A percentile compares a stretch with the other conserved stretches of the same genome.
These are phyloP conservation scores for Amphiduros pacificus DNA, from an alignment of 2,888 invertebrate genomes.

Conservation along the genomic window DNA sequence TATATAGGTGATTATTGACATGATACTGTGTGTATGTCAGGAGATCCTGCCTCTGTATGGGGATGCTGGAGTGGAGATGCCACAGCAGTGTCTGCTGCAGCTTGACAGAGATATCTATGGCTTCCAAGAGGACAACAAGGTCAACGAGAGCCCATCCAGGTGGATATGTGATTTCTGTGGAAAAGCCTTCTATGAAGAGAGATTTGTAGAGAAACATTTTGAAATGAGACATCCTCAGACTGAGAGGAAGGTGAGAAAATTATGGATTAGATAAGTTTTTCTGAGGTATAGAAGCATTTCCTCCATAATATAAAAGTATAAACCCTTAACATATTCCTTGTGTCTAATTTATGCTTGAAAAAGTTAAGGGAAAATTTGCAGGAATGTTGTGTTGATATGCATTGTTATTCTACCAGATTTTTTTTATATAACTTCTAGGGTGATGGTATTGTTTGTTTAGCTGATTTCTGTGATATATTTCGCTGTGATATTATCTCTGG, in stretches of 20 bases:
- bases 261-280: no score
- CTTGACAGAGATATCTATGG: neutral
- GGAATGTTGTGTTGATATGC: no score
- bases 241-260: neutral
- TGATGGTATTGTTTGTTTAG: conserved; percentile 89
- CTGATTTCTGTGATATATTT: conserved; percentile 95
- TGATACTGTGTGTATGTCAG: no score
- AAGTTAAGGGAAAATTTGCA: no score
- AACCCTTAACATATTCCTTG: no score
- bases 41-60: conserved; percentile 1
- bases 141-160: conserved; percentile 35
- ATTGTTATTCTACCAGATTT: no score
- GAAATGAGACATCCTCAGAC: conserved; percentile 42
- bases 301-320: no score
- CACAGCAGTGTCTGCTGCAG: neutral
- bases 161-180: conserved; percentile 54
- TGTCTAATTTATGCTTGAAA: no score
- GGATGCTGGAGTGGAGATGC: neutral
- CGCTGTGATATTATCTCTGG: conserved; percentile 76
- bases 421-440: no score
- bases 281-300: no score
- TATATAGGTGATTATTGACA: no score
- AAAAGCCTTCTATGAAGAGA: conserved; percentile 49
- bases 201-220: conserved; percentile 49
- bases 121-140: conserved; percentile 7